These are phyloP conservation scores for Gallinago solitaria DNA, from an alignment of 2,797 vertebrate species.

Conservation along the genomic window DNA sequence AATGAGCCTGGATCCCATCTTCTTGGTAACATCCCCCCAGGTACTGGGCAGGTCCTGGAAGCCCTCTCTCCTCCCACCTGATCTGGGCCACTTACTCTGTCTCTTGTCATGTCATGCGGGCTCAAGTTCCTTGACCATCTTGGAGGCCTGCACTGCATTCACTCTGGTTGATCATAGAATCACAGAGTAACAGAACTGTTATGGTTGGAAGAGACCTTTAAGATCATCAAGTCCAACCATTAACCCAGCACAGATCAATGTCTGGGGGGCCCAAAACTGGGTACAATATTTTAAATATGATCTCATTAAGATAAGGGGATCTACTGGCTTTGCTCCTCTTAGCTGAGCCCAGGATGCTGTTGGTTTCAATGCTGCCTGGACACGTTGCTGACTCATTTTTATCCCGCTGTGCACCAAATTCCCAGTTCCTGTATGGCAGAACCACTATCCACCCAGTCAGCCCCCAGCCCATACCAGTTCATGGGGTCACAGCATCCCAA, in stretches of 20 bases:
- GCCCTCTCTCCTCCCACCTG: not conserved
- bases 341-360: not conserved
- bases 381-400: not conserved
- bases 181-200: too few species aligned
- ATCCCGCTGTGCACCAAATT: not conserved
- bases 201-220: too few species aligned
- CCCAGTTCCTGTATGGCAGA: too few species aligned
- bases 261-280: not conserved
- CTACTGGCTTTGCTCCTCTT: not conserved
- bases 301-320: not conserved
- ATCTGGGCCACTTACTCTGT: not conserved
- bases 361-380: not conserved
- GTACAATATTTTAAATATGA: not conserved
- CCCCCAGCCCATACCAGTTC: not conserved
- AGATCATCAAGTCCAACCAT: too few species aligned
- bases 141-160: not conserved
- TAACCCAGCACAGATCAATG: not conserved
- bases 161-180: not conserved
- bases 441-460: not conserved
- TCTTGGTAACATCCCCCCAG: not conserved
- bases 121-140: not conserved
- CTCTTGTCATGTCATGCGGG: not conserved
- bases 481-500: not conserved
- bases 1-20: not conserved
- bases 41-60: not conserved